A percentile compares a stretch with the other conserved stretches of the same genome.
phyloP scores from a whole-genome alignment of 1,140 invertebrate genomes.

The Aphidius ervi region DNA sequence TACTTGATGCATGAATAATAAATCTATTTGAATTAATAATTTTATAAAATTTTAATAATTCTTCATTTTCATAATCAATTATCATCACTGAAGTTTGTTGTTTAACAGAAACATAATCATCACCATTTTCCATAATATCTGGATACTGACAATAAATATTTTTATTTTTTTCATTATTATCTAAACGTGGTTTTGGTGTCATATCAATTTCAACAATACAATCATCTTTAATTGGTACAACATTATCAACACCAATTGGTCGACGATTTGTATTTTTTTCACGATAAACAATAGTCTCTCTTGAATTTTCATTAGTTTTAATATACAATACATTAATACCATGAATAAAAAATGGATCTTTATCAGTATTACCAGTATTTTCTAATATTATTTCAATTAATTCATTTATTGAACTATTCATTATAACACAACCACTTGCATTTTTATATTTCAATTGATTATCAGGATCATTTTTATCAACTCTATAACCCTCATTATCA shows the following conservation, averaged over 20 bases:
- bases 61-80: conserved; percentile 4
- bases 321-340: conserved; percentile 41
- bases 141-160: conserved; percentile 35
- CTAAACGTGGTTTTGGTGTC: conserved; percentile 27
- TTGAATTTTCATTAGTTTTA: conserved; percentile 29
- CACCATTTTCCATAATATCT: conserved; percentile 33
- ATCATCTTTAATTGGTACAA: conserved; percentile 9
- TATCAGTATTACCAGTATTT: conserved; percentile 39
- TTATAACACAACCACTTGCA: conserved; percentile 37
- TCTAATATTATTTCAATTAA: conserved; percentile 37
- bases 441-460: conserved; percentile 25
- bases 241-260: conserved; percentile 19
- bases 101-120: conserved; percentile 26
- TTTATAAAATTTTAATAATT: conserved; percentile 29
- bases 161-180: conserved; percentile 19
- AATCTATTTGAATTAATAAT: conserved; percentile 36
- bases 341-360: conserved; percentile 43
- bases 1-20: conserved; percentile 34
- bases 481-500: conserved; percentile 39
- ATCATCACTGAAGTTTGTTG: conserved; percentile 23
- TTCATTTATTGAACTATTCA: conserved; percentile 43
- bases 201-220: conserved; percentile 24
- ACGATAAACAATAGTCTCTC: conserved; percentile 41
- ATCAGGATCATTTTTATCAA: conserved; percentile 24
- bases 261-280: conserved; percentile 38